Base-by-base conservation (phyloP, 1,140 invertebrate genomes). In the Paralvinella palmiformis region DNA sequence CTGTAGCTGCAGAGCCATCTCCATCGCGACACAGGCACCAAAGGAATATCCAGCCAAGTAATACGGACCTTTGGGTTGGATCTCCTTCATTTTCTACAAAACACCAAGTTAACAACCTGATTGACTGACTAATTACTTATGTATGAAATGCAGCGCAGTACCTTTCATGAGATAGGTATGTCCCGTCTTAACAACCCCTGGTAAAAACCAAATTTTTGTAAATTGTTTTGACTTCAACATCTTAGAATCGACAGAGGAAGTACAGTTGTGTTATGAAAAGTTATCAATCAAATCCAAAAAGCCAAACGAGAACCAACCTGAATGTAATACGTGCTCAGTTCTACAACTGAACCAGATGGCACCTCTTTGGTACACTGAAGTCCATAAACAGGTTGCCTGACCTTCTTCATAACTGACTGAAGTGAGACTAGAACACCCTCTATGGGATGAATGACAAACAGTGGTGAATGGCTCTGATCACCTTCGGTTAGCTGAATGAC, bases 31-130 rank as follows among this genome's bases (percentile, higher is more conserved):
- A 63, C 88, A 86, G 7, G 90, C 88, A 52, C 96, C 96, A 79
- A 92, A 98, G 0, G 95, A 98, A 79, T 98, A 98, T 2, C 94
- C 96, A 36, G 89, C 85, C 41, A 99, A 77, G 24, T 86, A 86
- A 82, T 93, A 96, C 0, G 94, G 92, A 62, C 91, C 90, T 62
- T 85, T 81, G 0, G 86, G 85, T 79, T 94, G 91, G n/a, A 91
- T 80, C 29, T 83, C 83, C 71, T 87, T 87, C 61, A 96, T 86
- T 78, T 89, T 82, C 77, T 87, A 37, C 6, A 35, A 45, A 44
- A 45, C 24, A n/a, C n/a, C n/a, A n/a, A n/a, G n/a, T n/a, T n/a
- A n/a, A n/a, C n/a, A n/a, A n/a, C n/a, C n/a, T n/a, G n/a, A n/a
- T n/a, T n/a, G n/a, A n/a, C n/a, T n/a, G n/a, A n/a, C n/a, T n/a